Conservation (phyloP, 2,888 invertebrate genomes). For the Polietes domitor region DNA sequence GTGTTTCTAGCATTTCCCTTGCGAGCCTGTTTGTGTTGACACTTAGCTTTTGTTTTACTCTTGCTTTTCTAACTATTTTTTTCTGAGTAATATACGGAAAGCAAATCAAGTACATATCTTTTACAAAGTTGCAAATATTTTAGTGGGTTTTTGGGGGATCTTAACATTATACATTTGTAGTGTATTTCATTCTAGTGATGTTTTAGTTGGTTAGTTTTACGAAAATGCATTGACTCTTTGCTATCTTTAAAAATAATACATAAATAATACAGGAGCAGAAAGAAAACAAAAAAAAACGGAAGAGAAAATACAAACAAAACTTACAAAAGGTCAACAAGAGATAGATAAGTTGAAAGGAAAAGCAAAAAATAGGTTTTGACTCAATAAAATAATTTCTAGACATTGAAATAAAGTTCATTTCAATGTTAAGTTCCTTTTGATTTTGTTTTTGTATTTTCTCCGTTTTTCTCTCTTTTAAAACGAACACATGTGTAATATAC, state of each 20-base stretch:
- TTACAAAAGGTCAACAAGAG: neutral
- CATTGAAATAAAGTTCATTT: neutral
- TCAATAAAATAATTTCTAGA: no score
- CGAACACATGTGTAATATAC: neutral
- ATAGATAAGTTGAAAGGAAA: neutral
- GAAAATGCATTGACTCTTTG: constrained; percentile 54
- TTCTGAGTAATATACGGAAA: neutral
- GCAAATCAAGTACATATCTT: neutral
- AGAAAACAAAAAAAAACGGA: neutral
- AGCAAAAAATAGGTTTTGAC: neutral
- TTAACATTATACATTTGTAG: neutral
- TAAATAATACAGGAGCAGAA: neutral
- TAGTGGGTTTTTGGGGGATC: neutral
- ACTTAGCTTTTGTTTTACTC: no score
- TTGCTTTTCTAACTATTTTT: no score
- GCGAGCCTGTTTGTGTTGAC: neutral
- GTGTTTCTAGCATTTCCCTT: neutral
- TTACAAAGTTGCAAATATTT: neutral
- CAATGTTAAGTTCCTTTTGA: neutral
- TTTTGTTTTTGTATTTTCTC: neutral
- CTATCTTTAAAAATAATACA: neutral
- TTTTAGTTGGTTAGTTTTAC: neutral
- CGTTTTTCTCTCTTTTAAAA: neutral
- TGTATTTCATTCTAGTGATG: neutral
- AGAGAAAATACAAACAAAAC: neutral